Evolutionary conservation across 1,140 invertebrate genomes (phyloP).

Genomic region (Apis mellifera): Amel_HAv3.1 CM009944.2:8162001-8162500

Average conservation of each 20-base stretch:
- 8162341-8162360: not conserved
- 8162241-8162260: not conserved
- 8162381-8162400: not conserved
- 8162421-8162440: no score
- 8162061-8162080: conserved; percentile 33
- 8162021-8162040: conserved; percentile 31
- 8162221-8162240: conserved; percentile 4
- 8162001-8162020: not conserved
- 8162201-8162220: not conserved
- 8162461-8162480: no score
- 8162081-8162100: conserved; percentile 35
- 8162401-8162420: no score
- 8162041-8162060: conserved; percentile 13
- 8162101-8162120: conserved; percentile 22
- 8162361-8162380: conserved; percentile 15
- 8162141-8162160: no score
- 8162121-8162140: not conserved
- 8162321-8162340: not conserved
- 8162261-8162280: not conserved
- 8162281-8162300: not conserved
- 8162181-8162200: not conserved
- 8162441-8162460: no score
- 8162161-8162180: not conserved
- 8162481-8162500: no score
- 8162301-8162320: not conserved